Conservation (phyloP, 1,140 invertebrate species). For the Papilio polytes region DNA sequence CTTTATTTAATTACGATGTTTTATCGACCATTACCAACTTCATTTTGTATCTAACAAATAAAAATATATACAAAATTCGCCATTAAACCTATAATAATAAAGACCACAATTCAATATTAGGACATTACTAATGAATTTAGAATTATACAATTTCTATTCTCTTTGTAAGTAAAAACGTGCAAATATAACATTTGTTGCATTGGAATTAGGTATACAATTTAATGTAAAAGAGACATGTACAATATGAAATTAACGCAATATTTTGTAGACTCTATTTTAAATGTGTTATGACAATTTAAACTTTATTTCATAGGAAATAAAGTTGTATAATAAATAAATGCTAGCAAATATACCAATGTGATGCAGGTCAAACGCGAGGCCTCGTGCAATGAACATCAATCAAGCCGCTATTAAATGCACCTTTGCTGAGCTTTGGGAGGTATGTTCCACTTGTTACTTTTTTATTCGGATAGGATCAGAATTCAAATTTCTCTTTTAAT, state of each 20-base stretch:
- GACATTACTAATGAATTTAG: neutral
- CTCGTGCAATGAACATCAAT: conserved; percentile 72
- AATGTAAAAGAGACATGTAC: neutral
- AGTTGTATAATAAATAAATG: conserved; percentile 6
- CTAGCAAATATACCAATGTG: conserved; percentile 42
- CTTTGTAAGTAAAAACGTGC: neutral
- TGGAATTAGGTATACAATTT: neutral
- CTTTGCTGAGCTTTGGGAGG: conserved; percentile 63
- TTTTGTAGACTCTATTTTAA: neutral
- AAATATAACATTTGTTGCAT: neutral
- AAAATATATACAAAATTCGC: neutral
- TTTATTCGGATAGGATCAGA: neutral
- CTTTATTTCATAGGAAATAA: conserved; percentile 33
- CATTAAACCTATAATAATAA: neutral
- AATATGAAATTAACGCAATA: neutral
- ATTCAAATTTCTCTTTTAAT: neutral
- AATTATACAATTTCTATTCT: conserved; percentile 3
- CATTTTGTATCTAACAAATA: neutral
- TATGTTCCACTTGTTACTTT: conserved; percentile 50
- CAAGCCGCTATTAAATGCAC: conserved; percentile 75
- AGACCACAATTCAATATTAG: neutral
- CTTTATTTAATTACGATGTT: neutral
- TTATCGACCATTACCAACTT: neutral
- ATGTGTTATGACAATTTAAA: conserved; percentile 29
- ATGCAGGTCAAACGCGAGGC: conserved; percentile 58